A percentile compares a stretch with the other conserved stretches of the same genome.
Evolutionary conservation across 2,888 invertebrate species (phyloP).

Genomic region (Drosophila emarginata): DNA sequence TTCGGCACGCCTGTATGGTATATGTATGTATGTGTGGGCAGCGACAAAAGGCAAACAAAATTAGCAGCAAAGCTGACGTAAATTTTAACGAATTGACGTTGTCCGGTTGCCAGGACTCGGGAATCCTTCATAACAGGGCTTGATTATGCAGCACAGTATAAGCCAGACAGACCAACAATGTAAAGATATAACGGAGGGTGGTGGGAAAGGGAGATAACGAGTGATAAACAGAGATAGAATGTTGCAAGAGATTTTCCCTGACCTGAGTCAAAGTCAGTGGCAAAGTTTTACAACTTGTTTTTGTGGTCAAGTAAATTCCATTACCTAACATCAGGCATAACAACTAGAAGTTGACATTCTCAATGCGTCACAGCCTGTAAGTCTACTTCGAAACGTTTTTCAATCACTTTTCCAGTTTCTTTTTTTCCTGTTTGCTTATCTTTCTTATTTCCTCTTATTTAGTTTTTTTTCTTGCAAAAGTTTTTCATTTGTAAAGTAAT

Average conservation of each 20-base stretch:
- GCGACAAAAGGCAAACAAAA: conserved; percentile 67
- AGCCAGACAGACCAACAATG: conserved; percentile 1
- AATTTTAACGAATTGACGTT: conserved; percentile 68
- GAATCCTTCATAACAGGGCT: conserved; percentile 38
- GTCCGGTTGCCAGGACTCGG: conserved; percentile 29
- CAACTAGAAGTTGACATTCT: conserved; percentile 5
- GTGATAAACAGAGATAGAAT: background rate
- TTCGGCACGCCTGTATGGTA: conserved; percentile 48
- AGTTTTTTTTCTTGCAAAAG: background rate
- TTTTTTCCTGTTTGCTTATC: background rate
- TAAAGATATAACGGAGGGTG: background rate
- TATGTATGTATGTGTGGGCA: conserved; percentile 24
- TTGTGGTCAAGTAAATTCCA: conserved; percentile 35
- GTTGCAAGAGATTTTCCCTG: conserved; percentile 25
- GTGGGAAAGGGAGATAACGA: background rate
- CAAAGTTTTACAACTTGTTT: conserved; percentile 45
- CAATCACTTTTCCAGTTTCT: background rate
- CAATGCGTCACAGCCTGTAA: background rate
- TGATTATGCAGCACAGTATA: conserved; percentile 49
- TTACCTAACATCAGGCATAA: conserved; percentile 33
- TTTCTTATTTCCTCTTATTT: background rate
- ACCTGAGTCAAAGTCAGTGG: conserved; percentile 39
- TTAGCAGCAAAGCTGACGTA: conserved; percentile 67
- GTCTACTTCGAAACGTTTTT: background rate
- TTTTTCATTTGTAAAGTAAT: background rate